Evolutionary conservation across 2,797 vertebrate species (phyloP).

Genomic region (Loris lydekkerianus): DNA sequence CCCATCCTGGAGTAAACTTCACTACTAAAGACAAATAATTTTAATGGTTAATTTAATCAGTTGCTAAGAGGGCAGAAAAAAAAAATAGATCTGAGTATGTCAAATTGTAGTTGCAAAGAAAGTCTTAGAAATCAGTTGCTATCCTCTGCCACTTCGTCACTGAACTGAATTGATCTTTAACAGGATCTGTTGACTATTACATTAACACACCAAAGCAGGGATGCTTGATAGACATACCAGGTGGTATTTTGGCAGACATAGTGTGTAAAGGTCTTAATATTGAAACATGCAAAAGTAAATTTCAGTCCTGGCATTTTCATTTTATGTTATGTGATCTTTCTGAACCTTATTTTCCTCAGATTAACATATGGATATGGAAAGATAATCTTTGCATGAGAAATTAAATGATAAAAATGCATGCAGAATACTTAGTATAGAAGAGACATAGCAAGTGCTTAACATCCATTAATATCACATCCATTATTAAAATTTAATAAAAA

Average conservation of each 20-base stretch:
- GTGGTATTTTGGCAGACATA: not conserved
- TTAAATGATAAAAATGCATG: slow-evolving; percentile 49
- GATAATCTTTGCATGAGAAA: not conserved
- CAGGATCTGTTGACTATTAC: not conserved
- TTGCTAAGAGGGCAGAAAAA: not conserved
- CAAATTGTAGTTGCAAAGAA: slow-evolving; percentile 39
- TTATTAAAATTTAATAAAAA: slow-evolving; percentile 46
- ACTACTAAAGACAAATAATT: not conserved
- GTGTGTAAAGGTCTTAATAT: not conserved
- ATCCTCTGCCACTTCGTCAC: not conserved
- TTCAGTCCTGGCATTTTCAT: not conserved
- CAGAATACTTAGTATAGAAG: not conserved
- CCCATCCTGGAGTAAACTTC: not conserved
- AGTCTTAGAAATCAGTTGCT: not conserved
- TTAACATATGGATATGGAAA: not conserved
- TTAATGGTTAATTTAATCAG: not conserved
- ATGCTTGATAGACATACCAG: not conserved
- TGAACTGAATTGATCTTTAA: not conserved
- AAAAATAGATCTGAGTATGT: not conserved
- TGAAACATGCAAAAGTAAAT: not conserved
- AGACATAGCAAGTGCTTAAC: not conserved
- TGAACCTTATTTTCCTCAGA: not conserved
- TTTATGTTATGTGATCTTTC: not conserved
- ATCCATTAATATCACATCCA: not conserved
- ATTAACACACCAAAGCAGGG: not conserved